Evolutionary conservation across 2,113 vertebrate genomes (phyloP), one percentile per base, ranked within the genome.

Genomic region (Pelobates fuscus): DNA sequence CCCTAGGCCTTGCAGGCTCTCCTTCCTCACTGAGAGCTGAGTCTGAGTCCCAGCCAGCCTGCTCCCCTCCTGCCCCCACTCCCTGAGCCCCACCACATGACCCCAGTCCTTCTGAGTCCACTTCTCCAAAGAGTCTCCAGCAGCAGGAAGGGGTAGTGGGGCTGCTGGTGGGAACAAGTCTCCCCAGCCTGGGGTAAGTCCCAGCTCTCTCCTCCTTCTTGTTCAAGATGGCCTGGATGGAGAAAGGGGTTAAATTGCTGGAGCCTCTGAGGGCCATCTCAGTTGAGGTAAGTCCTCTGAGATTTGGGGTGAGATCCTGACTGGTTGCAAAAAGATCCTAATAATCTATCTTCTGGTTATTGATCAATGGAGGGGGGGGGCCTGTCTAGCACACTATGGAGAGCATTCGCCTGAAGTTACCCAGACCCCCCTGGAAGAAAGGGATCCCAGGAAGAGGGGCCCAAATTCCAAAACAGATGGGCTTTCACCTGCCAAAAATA

Each of bases 221-320:
- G 89, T 95, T 94, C 72, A 97, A 88, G 81, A 97, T 96, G 73
- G 95, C 94, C 85, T 97, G 95, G 87, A 97, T 97, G 32, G 95
- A 96, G 84, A 97, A 97, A 23, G 95, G 94, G 89, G 94, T 94
- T 79, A 95, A 86, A 78, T 93, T 86, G 82, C 86, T 88, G 84
- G 80, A 85, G 78, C 78, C 80, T 73, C 94, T 94, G 81, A 94
- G 90, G 70, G 95, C 94, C 94, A 96, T 96, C 2, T 55, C 62
- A 44, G 18, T 17, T 10, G 14, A 8, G 20, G 44, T 14, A 49
- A 17, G 11, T 18, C 11, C 3, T 25, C n/a, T 21, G 23, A 69
- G 18, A 46, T 62, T 17, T 21, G 25, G 18, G 30, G n/a, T 15
- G 20, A 23, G 21, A 55, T 44, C 62, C 21, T 14, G 21, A 12